A percentile compares a stretch with the other conserved stretches of the same genome.
Conservation (phyloP, 2,888 invertebrate species). For the Phymatocera aterrima region DNA sequence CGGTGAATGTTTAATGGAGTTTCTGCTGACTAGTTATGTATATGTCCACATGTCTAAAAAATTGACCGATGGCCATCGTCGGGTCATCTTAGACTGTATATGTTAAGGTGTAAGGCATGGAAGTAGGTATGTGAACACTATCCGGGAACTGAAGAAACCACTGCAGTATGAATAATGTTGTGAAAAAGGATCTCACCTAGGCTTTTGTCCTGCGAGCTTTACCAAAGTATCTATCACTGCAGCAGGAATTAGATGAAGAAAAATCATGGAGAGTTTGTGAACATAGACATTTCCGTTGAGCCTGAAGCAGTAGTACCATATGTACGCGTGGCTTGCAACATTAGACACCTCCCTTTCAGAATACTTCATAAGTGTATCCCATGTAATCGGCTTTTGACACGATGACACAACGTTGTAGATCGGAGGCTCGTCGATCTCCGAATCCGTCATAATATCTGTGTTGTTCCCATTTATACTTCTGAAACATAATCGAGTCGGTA, state of each 20-base stretch:
- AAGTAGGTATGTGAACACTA: too few species aligned
- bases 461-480: constrained; percentile 2
- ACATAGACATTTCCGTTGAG: constrained; percentile 77
- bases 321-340: constrained; percentile 77
- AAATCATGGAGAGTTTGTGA: constrained; percentile 76
- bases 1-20: too few species aligned
- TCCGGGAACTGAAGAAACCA: neutral
- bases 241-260: constrained; percentile 80
- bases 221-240: constrained; percentile 77
- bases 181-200: constrained; percentile 76
- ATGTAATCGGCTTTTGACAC: constrained; percentile 87
- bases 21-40: too few species aligned
- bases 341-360: constrained; percentile 76
- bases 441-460: constrained; percentile 24
- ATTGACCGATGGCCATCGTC: too few species aligned
- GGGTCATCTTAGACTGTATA: too few species aligned
- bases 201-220: constrained; percentile 77
- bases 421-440: constrained; percentile 75
- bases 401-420: constrained; percentile 93
- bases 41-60: too few species aligned
- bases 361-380: constrained; percentile 81
- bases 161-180: neutral
- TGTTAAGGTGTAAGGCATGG: too few species aligned
- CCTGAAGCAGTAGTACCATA: constrained; percentile 81
- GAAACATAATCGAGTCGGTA: neutral